Evolutionary conservation across 2,888 invertebrate genomes (phyloP).

Genomic region (Poecilobothrus nobilitatus): DNA sequence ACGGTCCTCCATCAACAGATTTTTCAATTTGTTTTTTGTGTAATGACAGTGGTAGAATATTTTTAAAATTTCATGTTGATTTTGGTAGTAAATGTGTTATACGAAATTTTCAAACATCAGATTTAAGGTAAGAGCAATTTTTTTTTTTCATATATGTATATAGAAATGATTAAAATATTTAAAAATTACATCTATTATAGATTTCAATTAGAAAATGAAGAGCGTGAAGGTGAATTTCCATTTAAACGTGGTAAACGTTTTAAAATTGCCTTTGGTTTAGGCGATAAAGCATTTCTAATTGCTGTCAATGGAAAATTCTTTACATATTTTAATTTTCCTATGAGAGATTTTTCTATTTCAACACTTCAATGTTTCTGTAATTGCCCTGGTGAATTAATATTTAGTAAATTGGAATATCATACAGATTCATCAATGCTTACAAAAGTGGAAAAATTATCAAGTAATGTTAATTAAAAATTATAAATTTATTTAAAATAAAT

Average conservation of each 20-base stretch:
- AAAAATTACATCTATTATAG: slow-evolving; percentile 25
- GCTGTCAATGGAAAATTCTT: slow-evolving; percentile 43
- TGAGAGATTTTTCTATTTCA: slow-evolving; percentile 37
- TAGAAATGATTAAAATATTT: slow-evolving; percentile 1
- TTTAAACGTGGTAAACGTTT: slow-evolving; percentile 41
- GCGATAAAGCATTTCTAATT: slow-evolving; percentile 39
- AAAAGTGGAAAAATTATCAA: slow-evolving; percentile 38
- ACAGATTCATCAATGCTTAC: slow-evolving; percentile 38
- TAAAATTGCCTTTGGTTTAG: slow-evolving; percentile 41
- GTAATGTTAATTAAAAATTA: background rate
- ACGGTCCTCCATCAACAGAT: slow-evolving; percentile 37
- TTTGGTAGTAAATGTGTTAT: slow-evolving; percentile 37
- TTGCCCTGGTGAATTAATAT: slow-evolving; percentile 36
- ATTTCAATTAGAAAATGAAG: slow-evolving; percentile 38
- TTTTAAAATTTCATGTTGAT: slow-evolving; percentile 38
- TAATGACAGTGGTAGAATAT: slow-evolving; percentile 38
- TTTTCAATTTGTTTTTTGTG: slow-evolving; percentile 42
- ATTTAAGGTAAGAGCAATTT: slow-evolving; percentile 31
- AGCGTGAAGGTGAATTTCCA: slow-evolving; percentile 42
- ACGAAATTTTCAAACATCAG: slow-evolving; percentile 37
- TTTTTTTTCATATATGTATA: background rate
- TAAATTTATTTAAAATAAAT: background rate
- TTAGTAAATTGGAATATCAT: slow-evolving; percentile 39
- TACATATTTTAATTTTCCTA: slow-evolving; percentile 41
- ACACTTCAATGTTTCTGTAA: slow-evolving; percentile 40